phyloP scores from a whole-genome alignment of 2,113 vertebrate species.

The Canis aureus region DNA sequence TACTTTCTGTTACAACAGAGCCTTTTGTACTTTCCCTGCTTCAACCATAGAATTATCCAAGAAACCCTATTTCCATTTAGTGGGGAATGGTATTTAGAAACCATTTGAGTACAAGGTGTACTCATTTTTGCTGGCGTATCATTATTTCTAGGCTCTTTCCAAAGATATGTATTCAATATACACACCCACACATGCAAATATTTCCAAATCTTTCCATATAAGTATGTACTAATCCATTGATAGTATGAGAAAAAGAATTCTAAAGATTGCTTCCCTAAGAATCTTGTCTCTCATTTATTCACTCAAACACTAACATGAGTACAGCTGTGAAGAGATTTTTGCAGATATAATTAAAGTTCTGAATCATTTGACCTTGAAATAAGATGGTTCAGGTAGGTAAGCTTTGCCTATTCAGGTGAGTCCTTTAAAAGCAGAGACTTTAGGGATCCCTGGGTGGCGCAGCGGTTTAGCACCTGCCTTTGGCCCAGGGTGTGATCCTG shows the following conservation, averaged over 20 bases:
- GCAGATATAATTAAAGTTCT: not conserved
- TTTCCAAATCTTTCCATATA: not conserved
- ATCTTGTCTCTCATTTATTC: not conserved
- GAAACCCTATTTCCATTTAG: not conserved
- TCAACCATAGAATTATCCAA: not conserved
- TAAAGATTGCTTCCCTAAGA: not conserved
- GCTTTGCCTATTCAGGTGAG: not conserved
- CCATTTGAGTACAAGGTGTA: not conserved
- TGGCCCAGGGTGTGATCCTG: too few species aligned
- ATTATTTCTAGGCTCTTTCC: not conserved
- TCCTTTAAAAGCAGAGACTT: not conserved
- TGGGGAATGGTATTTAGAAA: slow-evolving; percentile 5
- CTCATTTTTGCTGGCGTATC: not conserved
- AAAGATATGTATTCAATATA: not conserved
- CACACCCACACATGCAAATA: not conserved
- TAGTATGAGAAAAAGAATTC: not conserved
- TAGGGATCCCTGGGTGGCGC: not conserved
- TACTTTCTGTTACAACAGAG: not conserved
- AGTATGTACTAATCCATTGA: not conserved
- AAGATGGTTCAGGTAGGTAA: not conserved
- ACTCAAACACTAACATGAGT: not conserved
- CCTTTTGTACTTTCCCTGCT: not conserved
- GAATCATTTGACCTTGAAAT: not conserved
- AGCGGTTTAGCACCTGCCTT: too few species aligned
- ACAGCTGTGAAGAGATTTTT: not conserved